Evolutionary conservation across 2,888 invertebrate genomes (phyloP).

Genomic region (Trachelus stipa): DNA sequence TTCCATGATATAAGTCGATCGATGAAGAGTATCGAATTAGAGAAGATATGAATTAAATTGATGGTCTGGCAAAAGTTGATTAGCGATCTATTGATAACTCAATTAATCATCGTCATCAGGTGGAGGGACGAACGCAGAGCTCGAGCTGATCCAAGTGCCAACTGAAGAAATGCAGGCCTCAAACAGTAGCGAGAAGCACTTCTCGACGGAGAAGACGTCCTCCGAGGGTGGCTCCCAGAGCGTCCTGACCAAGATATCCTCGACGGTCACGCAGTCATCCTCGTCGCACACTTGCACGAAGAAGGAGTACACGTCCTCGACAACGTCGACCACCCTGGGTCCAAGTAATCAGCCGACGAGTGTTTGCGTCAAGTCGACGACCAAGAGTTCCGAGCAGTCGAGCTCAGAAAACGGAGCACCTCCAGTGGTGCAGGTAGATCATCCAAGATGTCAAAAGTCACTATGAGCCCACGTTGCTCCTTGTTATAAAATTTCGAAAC

Average conservation of each 20-base stretch:
- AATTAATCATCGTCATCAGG: conserved; percentile 51
- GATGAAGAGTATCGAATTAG: background rate
- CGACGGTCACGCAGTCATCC: conserved; percentile 59
- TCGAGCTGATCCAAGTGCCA: conserved; percentile 48
- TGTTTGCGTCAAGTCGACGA: conserved; percentile 53
- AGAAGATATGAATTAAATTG: background rate
- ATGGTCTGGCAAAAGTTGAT: conserved; percentile 36
- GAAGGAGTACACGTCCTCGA: conserved; percentile 59
- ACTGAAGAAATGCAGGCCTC: conserved; percentile 60
- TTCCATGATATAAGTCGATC: background rate
- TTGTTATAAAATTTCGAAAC: background rate
- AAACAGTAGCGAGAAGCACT: conserved; percentile 62
- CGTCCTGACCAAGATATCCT: conserved; percentile 60
- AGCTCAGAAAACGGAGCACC: conserved; percentile 58
- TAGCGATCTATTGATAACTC: conserved; percentile 41
- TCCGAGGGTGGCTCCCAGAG: conserved; percentile 38
- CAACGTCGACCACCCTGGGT: conserved; percentile 47
- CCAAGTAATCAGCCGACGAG: conserved; percentile 45
- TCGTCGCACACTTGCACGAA: conserved; percentile 58
- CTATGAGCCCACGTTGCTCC: background rate
- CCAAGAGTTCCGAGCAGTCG: conserved; percentile 56
- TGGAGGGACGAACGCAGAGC: conserved; percentile 27
- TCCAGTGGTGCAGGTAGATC: conserved; percentile 59
- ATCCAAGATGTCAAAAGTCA: background rate
- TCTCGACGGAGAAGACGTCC: conserved; percentile 56